phyloP scores from a whole-genome alignment of 2,888 invertebrate species.

The Andricus curvator region DNA sequence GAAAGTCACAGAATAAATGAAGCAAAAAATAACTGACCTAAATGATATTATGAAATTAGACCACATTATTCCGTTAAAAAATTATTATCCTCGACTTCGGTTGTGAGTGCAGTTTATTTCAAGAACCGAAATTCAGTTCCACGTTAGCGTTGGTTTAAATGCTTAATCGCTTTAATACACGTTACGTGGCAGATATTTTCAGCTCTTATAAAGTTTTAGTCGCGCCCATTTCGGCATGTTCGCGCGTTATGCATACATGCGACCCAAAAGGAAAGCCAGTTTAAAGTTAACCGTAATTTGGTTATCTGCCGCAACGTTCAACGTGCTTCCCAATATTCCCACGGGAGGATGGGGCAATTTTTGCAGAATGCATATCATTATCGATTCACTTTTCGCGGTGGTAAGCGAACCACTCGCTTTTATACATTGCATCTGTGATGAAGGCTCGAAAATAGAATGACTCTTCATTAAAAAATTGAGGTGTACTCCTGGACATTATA shows the following conservation, averaged over 20 bases:
- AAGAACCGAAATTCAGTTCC: constrained; percentile 3
- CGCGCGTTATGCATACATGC: constrained; percentile 28
- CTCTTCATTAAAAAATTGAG: background rate
- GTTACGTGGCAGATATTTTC: constrained; percentile 27
- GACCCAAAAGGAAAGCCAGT: constrained; percentile 65
- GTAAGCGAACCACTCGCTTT: constrained; percentile 41
- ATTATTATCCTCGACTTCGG: background rate
- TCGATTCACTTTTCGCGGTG: constrained; percentile 68
- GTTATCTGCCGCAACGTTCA: constrained; percentile 71
- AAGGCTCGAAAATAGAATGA: background rate
- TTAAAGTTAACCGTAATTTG: constrained; percentile 69
- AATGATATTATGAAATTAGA: background rate
- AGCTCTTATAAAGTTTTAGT: constrained; percentile 39
- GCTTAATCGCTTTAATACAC: constrained; percentile 31
- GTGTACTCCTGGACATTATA: background rate
- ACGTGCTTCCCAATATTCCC: constrained; percentile 69
- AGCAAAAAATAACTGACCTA: background rate
- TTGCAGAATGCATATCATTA: constrained; percentile 73
- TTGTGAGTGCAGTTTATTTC: constrained; percentile 28
- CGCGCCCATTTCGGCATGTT: constrained; percentile 14
- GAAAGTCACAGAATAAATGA: background rate
- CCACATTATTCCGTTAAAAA: background rate
- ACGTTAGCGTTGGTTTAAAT: constrained; percentile 14
- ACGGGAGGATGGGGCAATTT: constrained; percentile 66
- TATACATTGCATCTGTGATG: background rate